phyloP scores from a whole-genome alignment of 2,113 vertebrate species.

The Microtus montanus region DNA sequence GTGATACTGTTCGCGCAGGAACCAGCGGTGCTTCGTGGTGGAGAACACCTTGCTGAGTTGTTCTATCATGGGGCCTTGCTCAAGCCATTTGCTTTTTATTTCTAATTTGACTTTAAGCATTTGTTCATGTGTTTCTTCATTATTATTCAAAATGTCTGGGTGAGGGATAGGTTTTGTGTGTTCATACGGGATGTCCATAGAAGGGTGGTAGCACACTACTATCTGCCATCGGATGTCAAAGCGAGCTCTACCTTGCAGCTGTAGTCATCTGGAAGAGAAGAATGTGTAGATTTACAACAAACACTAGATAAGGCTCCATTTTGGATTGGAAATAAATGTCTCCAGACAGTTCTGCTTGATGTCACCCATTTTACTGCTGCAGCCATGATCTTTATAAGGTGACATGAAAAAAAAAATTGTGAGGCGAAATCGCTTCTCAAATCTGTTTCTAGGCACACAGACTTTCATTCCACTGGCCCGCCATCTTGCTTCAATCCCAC shows the following conservation, averaged over 20 bases:
- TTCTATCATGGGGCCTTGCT: constrained; percentile 88
- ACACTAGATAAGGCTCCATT: not conserved
- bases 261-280: not conserved
- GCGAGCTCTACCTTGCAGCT: not conserved
- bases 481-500: not conserved
- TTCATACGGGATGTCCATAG: no score
- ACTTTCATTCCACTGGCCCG: not conserved
- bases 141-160: constrained; percentile 87
- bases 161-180: constrained; percentile 84
- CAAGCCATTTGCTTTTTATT: constrained; percentile 80
- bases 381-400: not conserved
- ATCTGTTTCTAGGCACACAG: not conserved
- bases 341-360: not conserved
- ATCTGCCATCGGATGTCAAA: no score
- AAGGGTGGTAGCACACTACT: no score
- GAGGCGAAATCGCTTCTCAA: not conserved
- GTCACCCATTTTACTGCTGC: not conserved
- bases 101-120: constrained; percentile 91
- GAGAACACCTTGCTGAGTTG: constrained; percentile 97
- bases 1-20: constrained; percentile 92
- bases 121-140: constrained; percentile 92
- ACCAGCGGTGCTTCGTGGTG: constrained; percentile 98
- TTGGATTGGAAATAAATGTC: not conserved
- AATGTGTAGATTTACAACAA: no score
- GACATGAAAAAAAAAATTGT: not conserved